Base-by-base conservation (phyloP, 2,797 vertebrate genomes). In the Acrossocheilus wenchowensis region DNA sequence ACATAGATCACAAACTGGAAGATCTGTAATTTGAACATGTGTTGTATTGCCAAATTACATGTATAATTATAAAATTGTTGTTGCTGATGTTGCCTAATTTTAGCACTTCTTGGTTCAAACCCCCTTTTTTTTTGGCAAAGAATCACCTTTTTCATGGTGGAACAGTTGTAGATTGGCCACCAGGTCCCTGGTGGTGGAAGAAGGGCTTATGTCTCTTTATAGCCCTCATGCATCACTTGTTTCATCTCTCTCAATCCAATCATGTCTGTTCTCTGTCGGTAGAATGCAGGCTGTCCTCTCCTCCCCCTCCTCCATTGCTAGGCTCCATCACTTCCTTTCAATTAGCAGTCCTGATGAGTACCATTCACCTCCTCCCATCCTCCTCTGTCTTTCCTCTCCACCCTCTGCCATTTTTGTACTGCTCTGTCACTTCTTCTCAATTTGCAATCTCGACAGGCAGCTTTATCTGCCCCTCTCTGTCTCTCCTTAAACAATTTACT, bases 371-470 rank as follows among this genome's bases (percentile, higher is more conserved):
- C 91, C 93, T 91, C 88, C 62, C 17, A 90, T 92, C 90, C 91
- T 84, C 68, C 73, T 71, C 77, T 71, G 36, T 60, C 87, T 88
- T 48, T 89, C 86, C 41, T 87, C 89, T 91, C 86, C 82, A 87
- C 87, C 91, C 88, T 89, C 86, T 92, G 90, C 86, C 69, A 88
- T 92, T 90, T 93, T 93, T 93, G 91, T 90, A 94, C 94, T 91
- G 88, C 91, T 94, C 93, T 94, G 94, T 95, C 94, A 94, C 92
- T 93, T 94, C 93, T 94, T 94, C 93, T 95, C 93, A 95, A 94
- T 95, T 95, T 95, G 94, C 57, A 30, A 86, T 91, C 90, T 88
- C 94, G 93, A 95, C 93, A 93, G 92, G 92, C 93, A 92, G 90
- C 92, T 93, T 91, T 83, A 88, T 89, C 91, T 88, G 91, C 91